Evolutionary conservation across 1,140 invertebrate genomes (phyloP).

Genomic region (Macrotrachela quadricornifera): DNA sequence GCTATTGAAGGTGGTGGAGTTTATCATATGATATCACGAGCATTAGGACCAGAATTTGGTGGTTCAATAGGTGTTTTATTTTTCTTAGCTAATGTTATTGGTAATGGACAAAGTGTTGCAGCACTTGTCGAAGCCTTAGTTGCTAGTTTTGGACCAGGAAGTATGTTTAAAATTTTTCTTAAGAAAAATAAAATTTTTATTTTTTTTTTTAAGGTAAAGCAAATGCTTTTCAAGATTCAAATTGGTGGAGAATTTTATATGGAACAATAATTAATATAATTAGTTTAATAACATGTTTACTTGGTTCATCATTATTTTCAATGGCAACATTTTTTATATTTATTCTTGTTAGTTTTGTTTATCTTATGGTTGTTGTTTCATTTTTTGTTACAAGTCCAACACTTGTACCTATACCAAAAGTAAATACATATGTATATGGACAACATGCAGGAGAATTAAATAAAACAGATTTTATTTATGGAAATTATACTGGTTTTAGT

Average conservation of each 20-base stretch:
- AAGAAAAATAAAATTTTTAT: not conserved
- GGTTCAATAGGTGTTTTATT: slow-evolving; percentile 81
- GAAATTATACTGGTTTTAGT: slow-evolving; percentile 57
- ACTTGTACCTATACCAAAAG: too few relatives aligned
- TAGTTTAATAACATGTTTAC: slow-evolving; percentile 67
- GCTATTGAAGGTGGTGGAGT: slow-evolving; percentile 93
- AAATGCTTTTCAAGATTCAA: not conserved
- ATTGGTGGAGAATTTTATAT: slow-evolving; percentile 75
- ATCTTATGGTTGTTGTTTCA: too few relatives aligned
- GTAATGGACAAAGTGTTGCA: slow-evolving; percentile 71
- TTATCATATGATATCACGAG: slow-evolving; percentile 92
- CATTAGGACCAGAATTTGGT: slow-evolving; percentile 83
- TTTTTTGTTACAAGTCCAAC: too few relatives aligned
- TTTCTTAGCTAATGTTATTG: slow-evolving; percentile 84
- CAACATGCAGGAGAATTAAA: too few relatives aligned
- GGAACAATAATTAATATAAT: slow-evolving; percentile 58
- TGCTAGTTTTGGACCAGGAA: slow-evolving; percentile 72
- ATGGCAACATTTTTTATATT: slow-evolving; percentile 28
- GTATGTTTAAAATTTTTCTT: slow-evolving; percentile 28
- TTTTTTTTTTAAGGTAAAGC: slow-evolving; percentile 1
- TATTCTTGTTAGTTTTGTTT: too few relatives aligned
- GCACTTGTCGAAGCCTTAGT: slow-evolving; percentile 90
- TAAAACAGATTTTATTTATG: slow-evolving; percentile 11
- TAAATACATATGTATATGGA: too few relatives aligned
- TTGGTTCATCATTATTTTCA: slow-evolving; percentile 81